Evolutionary conservation across 2,113 vertebrate species (phyloP).

Genomic region (Actinemys pallida): DNA sequence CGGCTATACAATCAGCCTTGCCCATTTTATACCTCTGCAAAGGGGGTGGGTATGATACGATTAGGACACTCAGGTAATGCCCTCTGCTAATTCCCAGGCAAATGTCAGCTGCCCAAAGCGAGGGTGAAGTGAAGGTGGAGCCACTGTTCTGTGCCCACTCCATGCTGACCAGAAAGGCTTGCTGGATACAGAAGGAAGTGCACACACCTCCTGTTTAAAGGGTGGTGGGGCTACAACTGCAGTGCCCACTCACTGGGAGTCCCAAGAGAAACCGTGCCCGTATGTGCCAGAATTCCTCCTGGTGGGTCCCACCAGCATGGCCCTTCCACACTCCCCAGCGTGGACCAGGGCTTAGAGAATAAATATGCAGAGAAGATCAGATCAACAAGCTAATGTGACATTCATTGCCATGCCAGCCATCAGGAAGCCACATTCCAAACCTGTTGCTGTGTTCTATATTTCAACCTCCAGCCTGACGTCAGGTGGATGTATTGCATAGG

Average conservation of each 20-base stretch:
- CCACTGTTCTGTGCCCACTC: background rate
- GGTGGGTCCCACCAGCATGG: background rate
- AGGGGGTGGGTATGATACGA: background rate
- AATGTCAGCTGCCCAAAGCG: background rate
- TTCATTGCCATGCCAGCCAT: too few relatives aligned
- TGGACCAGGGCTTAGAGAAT: background rate
- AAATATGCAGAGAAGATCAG: background rate
- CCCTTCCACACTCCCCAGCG: background rate
- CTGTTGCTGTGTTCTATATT: too few relatives aligned
- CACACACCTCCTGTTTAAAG: background rate
- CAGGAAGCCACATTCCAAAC: too few relatives aligned
- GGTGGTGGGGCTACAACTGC: background rate
- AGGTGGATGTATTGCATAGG: too few relatives aligned
- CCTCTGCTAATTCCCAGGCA: background rate
- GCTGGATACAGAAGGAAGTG: background rate
- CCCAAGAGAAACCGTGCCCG: background rate
- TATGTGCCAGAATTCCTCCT: background rate
- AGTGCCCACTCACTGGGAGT: background rate
- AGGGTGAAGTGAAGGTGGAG: background rate
- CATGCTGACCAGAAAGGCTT: background rate
- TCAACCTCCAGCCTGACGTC: background rate
- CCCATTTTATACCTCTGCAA: background rate
- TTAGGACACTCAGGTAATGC: background rate
- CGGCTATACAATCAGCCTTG: background rate
- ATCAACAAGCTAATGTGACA: too few relatives aligned